These are phyloP conservation scores for Eugnorisma glareosa DNA, from an alignment of 2,888 invertebrate species.

Conservation along the genomic window DNA sequence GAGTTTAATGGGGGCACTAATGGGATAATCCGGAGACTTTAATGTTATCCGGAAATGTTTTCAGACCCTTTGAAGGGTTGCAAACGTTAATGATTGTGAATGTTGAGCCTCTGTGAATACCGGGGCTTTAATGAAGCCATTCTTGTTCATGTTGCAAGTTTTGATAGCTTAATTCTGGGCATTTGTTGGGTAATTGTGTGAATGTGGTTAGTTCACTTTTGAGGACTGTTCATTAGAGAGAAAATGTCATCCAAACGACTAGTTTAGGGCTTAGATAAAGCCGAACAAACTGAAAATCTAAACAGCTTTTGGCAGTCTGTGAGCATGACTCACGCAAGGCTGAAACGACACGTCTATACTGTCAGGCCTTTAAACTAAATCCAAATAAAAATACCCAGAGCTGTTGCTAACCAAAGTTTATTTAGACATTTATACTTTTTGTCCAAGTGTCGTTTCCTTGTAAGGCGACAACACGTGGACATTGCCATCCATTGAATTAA, in stretches of 20 bases:
- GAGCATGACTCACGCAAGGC: not conserved
- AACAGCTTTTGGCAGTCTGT: not conserved
- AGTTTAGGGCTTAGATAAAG: not conserved
- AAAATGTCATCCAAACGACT: not conserved
- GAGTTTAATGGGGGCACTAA: constrained; percentile 58
- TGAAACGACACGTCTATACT: not conserved
- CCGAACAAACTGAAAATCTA: not conserved
- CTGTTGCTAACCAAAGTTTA: constrained; percentile 12
- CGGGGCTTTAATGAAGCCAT: constrained; percentile 31
- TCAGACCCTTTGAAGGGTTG: constrained; percentile 44
- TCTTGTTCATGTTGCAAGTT: constrained; percentile 39
- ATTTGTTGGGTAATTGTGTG: not conserved
- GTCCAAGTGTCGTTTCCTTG: constrained; percentile 18
- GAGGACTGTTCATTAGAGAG: not conserved
- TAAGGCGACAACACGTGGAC: constrained; percentile 24
- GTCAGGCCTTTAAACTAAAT: not conserved
- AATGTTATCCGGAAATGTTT: constrained; percentile 56
- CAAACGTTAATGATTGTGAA: constrained; percentile 47
- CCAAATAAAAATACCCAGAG: not conserved
- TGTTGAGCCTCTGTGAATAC: constrained; percentile 44
- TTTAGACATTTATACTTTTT: not conserved
- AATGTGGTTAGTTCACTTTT: constrained; percentile 3
- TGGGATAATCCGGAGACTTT: constrained; percentile 46
- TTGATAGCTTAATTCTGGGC: constrained; percentile 28
- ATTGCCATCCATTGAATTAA: constrained; percentile 54